Evolutionary conservation across 53 echinoderm and acorn worm species (phyloP).

Genomic region (Echinometra lucunter): DNA sequence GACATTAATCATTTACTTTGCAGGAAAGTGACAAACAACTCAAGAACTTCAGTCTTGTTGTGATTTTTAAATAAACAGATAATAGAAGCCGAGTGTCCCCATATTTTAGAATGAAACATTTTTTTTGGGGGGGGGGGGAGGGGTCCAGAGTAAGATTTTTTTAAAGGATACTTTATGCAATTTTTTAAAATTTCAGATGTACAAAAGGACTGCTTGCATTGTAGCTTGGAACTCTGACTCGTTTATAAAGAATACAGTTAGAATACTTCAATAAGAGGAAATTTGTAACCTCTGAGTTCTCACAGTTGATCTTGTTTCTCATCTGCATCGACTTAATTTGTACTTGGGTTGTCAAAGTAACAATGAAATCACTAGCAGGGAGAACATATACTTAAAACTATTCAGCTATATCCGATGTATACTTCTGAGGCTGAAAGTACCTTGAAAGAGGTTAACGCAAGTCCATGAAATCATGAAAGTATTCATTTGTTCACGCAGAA

Average conservation of each 20-base stretch:
- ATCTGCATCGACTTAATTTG: background rate
- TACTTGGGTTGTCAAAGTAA: background rate
- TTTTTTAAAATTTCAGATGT: no score
- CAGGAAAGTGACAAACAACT: slow-evolving; percentile 30
- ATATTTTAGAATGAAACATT: background rate
- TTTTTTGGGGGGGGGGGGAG: no score
- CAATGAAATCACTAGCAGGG: background rate
- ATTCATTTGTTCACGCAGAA: background rate
- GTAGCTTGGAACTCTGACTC: background rate
- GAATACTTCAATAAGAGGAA: background rate
- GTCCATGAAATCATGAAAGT: background rate
- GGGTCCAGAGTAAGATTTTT: no score
- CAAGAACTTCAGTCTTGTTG: background rate
- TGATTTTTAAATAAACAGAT: background rate
- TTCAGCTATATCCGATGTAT: background rate
- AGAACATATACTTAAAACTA: background rate
- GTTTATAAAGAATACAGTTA: background rate
- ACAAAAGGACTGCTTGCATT: no score
- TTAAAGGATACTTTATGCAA: no score
- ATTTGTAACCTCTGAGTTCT: background rate
- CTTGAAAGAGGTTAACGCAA: background rate
- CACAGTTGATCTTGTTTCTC: background rate
- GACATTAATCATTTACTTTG: background rate
- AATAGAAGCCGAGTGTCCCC: background rate
- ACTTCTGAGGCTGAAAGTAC: background rate